Conservation (phyloP, 2,888 invertebrate species). For the Conus canariensis region DNA sequence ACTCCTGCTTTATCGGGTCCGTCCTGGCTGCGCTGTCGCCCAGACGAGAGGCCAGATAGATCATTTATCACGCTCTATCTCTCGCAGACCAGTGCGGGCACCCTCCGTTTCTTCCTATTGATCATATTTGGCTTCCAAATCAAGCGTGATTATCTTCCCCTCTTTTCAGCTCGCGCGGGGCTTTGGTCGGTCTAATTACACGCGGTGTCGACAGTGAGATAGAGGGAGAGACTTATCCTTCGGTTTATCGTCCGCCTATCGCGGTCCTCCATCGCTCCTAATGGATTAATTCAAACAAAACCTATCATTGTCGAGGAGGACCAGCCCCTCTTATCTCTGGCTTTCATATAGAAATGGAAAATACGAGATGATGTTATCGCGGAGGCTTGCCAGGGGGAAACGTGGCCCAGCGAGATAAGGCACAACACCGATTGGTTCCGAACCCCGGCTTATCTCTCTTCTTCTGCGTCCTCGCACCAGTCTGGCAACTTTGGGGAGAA, state of each 20-base stretch:
- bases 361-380: slow-evolving; percentile 68
- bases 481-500: slow-evolving; percentile 46
- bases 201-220: slow-evolving; percentile 66
- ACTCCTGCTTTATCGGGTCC: slow-evolving; percentile 36
- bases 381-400: slow-evolving; percentile 53
- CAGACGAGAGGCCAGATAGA: slow-evolving; percentile 30
- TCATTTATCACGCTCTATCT: slow-evolving; percentile 47
- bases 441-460: slow-evolving; percentile 47
- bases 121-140: slow-evolving; percentile 66
- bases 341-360: slow-evolving; percentile 72
- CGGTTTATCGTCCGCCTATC: slow-evolving; percentile 48
- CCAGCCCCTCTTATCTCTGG: slow-evolving; percentile 64
- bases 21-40: slow-evolving; percentile 32
- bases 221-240: slow-evolving; percentile 59
- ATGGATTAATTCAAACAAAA: slow-evolving; percentile 73
- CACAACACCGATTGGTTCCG: slow-evolving; percentile 49
- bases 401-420: slow-evolving; percentile 58
- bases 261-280: slow-evolving; percentile 59
- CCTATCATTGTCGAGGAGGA: slow-evolving; percentile 65
- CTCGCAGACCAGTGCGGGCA: slow-evolving; percentile 32
- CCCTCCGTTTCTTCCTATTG: slow-evolving; percentile 56
- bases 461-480: slow-evolving; percentile 42
- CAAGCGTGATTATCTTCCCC: slow-evolving; percentile 67
- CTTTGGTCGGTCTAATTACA: slow-evolving; percentile 69
- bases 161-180: slow-evolving; percentile 58